Conservation (phyloP, 2,888 invertebrate species). For the Caenorhabditis afra region DNA sequence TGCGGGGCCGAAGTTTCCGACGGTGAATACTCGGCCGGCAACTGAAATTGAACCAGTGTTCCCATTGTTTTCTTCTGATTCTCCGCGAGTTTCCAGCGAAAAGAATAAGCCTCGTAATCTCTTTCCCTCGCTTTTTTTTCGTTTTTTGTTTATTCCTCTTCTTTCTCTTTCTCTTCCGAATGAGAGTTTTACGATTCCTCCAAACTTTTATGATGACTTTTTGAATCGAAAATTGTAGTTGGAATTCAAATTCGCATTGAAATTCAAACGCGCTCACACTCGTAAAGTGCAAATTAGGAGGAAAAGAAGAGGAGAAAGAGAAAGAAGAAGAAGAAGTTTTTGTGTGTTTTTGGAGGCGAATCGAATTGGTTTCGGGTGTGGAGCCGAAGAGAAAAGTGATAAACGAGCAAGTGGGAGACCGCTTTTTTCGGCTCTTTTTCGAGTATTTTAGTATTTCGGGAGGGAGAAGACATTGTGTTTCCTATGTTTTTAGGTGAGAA, state of each 20-base stretch:
- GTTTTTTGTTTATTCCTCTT: constrained; percentile 11
- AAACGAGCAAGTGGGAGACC: constrained; percentile 21
- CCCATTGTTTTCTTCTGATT: constrained; percentile 6
- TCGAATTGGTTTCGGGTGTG: constrained; percentile 42
- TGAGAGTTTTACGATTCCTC: not conserved
- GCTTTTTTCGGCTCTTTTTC: constrained; percentile 9
- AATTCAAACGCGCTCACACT: constrained; percentile 42
- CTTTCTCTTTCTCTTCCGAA: constrained; percentile 19
- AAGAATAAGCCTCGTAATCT: constrained; percentile 40
- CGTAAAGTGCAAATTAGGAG: constrained; percentile 48
- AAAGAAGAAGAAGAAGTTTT: constrained; percentile 22
- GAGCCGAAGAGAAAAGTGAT: constrained; percentile 22
- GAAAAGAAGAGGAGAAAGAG: constrained; percentile 26
- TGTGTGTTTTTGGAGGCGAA: constrained; percentile 9
- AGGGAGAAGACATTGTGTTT: not conserved
- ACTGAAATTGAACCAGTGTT: constrained; percentile 57
- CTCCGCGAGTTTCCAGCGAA: no score
- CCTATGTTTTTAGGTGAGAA: not conserved
- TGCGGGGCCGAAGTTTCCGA: constrained; percentile 64
- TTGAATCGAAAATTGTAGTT: no score
- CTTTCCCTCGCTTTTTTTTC: constrained; percentile 1
- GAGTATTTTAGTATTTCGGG: no score
- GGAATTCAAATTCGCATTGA: constrained; percentile 32
- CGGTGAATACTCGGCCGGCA: constrained; percentile 68
- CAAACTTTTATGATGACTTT: constrained; percentile 18